Evolutionary conservation across 2,797 vertebrate species (phyloP), one percentile per base, ranked within the genome.

Genomic region (Pteropus rufus): DNA sequence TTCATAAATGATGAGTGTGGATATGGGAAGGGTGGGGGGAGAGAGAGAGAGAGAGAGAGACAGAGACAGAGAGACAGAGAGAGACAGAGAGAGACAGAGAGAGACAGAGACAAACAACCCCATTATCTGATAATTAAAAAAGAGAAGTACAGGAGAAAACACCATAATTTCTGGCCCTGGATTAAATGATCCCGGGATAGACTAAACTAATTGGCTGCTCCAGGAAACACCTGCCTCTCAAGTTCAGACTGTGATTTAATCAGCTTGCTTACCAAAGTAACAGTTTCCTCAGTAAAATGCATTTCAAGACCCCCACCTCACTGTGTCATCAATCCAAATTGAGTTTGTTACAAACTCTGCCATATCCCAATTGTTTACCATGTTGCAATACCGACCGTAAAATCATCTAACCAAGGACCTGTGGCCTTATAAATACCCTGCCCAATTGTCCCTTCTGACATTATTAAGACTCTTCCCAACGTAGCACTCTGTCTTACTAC

Each of bases 1-100:
- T 92, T 86, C 23, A 58, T 69, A 73, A 92, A 65, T 31, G 52
- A 86, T 62, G 7, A 31, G 60, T 3, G 14, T 36, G 54, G 18
- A 1, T 29, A 5, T 36, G 10, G 5, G 5, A 36, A 10, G 15
- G 12, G 56, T 15, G n/a, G 4, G 6, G 19, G 34, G 21, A 7
- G 3, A 58, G 70, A 1, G 34, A 44, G 14, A 81, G 29, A 49
- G 21, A 31, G 14, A 41, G 62, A 26, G n/a, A 41, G 34, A n/a
- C 16, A 16, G 24, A 46, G 46, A 24, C 23, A 54, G 3, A n/a
- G n/a, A 36, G 34, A 34, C 34, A 34, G 29, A 54, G 3, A n/a
- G n/a, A 36, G 34, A n/a, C 16, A 16, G 24, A 46, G 12, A 11
- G 77, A 10, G 60, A 34, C 16, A 24, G 29, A 54, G 1, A 69